These are phyloP conservation scores for Esox niger DNA, from an alignment of 2,113 vertebrate genomes.

Conservation along the genomic window DNA sequence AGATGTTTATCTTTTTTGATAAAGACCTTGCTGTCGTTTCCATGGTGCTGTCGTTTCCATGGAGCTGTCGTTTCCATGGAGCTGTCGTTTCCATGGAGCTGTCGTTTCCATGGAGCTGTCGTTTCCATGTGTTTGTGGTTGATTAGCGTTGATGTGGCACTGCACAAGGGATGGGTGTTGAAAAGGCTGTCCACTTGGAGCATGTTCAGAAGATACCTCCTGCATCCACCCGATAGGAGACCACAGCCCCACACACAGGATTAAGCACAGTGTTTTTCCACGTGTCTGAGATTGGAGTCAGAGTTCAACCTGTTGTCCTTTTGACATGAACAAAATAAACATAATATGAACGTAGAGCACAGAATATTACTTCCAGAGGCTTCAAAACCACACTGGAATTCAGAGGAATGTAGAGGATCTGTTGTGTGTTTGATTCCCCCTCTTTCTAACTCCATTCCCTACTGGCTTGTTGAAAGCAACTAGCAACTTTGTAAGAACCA, in stretches of 20 bases:
- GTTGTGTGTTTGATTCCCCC: background rate
- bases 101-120: background rate
- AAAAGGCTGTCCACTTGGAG: conserved; percentile 9
- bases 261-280: conserved; percentile 6
- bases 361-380: conserved; percentile 15
- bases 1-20: too few relatives aligned
- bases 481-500: background rate
- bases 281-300: background rate
- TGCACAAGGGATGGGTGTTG: conserved; percentile 4
- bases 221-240: background rate
- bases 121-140: background rate
- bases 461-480: background rate
- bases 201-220: background rate
- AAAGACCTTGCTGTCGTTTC: too few relatives aligned
- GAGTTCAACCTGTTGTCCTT: background rate
- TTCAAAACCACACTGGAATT: conserved; percentile 7
- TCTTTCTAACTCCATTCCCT: background rate
- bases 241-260: conserved; percentile 12
- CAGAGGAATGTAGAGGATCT: too few relatives aligned
- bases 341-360: conserved; percentile 2
- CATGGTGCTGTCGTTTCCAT: background rate
- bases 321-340: conserved; percentile 19
- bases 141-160: background rate
- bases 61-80: background rate
- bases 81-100: background rate